These are phyloP conservation scores for Sander lucioperca DNA, from an alignment of 2,113 vertebrate genomes.

Conservation along the genomic window DNA sequence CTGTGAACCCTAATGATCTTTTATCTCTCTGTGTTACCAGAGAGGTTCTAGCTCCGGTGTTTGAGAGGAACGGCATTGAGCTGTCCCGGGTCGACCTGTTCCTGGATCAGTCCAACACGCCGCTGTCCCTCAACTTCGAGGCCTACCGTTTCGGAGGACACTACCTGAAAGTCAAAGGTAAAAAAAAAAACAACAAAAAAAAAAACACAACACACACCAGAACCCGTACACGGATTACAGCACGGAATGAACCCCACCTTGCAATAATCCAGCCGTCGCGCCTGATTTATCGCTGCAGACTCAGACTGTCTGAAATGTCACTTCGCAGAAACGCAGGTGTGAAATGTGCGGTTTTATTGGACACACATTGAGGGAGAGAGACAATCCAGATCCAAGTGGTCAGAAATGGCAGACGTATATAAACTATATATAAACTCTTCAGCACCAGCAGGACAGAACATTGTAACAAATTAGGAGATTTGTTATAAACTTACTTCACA, in stretches of 20 bases:
- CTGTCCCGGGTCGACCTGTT: slow-evolving; percentile 90
- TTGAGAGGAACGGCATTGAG: slow-evolving; percentile 92
- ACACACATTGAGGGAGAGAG: not conserved
- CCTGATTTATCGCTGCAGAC: not conserved
- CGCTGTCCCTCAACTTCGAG: slow-evolving; percentile 93
- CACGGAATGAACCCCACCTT: not conserved
- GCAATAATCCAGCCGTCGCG: not conserved
- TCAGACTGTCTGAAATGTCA: not conserved
- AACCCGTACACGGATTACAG: not conserved
- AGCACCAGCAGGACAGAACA: too few species aligned
- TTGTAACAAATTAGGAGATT: not conserved
- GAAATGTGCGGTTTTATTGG: not conserved
- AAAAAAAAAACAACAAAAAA: not conserved
- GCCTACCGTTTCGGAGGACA: slow-evolving; percentile 95
- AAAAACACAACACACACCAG: not conserved
- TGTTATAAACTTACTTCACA: not conserved
- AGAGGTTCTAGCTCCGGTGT: slow-evolving; percentile 93
- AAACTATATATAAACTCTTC: not conserved
- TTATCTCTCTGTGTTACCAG: slow-evolving; percentile 66
- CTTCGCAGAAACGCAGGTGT: not conserved
- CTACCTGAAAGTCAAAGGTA: slow-evolving; percentile 97
- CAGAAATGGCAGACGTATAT: not conserved
- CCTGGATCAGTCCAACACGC: slow-evolving; percentile 97
- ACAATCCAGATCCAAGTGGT: not conserved
- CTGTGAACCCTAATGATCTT: not conserved